These are phyloP conservation scores for Romanogobio albipinnatus DNA, from an alignment of 2,113 vertebrate species.

Conservation along the genomic window DNA sequence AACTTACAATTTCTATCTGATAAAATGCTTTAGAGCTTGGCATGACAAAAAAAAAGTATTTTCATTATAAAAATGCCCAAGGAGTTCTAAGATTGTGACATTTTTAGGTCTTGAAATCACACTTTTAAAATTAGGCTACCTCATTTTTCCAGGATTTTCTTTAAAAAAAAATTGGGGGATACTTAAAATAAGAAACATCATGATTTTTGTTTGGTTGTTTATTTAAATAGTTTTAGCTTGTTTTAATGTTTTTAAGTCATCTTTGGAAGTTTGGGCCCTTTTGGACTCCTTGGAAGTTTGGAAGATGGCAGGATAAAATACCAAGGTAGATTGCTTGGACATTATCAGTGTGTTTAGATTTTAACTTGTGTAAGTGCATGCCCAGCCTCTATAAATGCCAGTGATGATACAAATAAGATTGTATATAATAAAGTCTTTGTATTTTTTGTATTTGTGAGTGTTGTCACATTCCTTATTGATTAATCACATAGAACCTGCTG, in stretches of 20 bases:
- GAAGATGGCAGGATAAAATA: conserved; percentile 29
- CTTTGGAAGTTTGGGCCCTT: neutral
- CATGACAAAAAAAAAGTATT: neutral
- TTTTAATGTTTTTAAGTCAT: neutral
- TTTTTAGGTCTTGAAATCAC: neutral
- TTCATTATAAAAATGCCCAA: neutral
- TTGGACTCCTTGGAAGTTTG: too few species aligned
- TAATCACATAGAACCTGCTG: neutral
- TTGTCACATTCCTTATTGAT: neutral
- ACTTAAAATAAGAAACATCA: neutral
- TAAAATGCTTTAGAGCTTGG: too few species aligned
- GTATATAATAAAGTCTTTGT: neutral
- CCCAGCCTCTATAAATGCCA: neutral
- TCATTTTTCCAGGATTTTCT: neutral
- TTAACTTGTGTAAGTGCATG: neutral
- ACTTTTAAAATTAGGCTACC: neutral
- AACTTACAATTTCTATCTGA: neutral
- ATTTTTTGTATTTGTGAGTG: too few species aligned
- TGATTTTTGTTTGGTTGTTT: too few species aligned
- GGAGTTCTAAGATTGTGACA: neutral
- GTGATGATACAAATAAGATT: neutral
- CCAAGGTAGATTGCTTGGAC: neutral
- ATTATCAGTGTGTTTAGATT: too few species aligned
- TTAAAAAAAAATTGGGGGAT: neutral
- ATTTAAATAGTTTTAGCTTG: neutral